Conservation (phyloP, 2,797 vertebrate genomes). For the Parotocinclus haroldoi region DNA sequence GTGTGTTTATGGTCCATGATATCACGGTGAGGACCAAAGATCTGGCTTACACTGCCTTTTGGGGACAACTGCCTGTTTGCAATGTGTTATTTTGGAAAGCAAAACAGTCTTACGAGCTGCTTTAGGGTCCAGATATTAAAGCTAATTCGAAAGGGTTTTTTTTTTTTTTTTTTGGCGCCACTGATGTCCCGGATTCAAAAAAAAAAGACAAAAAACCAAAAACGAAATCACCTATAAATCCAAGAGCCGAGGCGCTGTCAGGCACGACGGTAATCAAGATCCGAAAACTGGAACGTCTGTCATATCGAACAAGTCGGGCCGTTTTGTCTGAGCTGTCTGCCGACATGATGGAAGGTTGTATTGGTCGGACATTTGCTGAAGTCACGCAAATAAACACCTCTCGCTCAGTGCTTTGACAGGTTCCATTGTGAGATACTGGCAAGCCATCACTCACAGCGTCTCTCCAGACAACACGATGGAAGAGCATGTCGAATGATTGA, state of each 20-base stretch:
- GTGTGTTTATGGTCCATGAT: too few relatives aligned
- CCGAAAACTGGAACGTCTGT: slow-evolving; percentile 14
- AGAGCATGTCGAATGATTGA: neutral
- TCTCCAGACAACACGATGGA: slow-evolving; percentile 1
- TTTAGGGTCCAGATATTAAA: too few relatives aligned
- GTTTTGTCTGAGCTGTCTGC: slow-evolving; percentile 8
- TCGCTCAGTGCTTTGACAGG: slow-evolving; percentile 16
- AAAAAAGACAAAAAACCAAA: neutral
- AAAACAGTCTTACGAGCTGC: too few relatives aligned
- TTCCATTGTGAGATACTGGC: slow-evolving; percentile 12
- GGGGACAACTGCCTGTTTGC: too few relatives aligned
- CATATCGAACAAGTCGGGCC: slow-evolving; percentile 18
- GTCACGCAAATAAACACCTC: slow-evolving; percentile 30
- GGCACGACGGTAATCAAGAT: neutral
- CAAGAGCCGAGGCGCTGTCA: slow-evolving; percentile 18
- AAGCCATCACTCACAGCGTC: slow-evolving; percentile 9
- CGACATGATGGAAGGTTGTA: slow-evolving; percentile 14
- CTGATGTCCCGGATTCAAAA: slow-evolving; percentile 35
- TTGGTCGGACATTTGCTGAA: slow-evolving; percentile 22
- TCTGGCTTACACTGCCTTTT: too few relatives aligned
- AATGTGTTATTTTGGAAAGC: too few relatives aligned
- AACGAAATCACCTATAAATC: slow-evolving; percentile 38
- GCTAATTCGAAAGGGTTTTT: too few relatives aligned
- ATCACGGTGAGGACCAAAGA: too few relatives aligned
- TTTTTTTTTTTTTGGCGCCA: too few relatives aligned